Evolutionary conservation across 2,113 vertebrate species (phyloP).

Genomic region (Ochotona princeps): DNA sequence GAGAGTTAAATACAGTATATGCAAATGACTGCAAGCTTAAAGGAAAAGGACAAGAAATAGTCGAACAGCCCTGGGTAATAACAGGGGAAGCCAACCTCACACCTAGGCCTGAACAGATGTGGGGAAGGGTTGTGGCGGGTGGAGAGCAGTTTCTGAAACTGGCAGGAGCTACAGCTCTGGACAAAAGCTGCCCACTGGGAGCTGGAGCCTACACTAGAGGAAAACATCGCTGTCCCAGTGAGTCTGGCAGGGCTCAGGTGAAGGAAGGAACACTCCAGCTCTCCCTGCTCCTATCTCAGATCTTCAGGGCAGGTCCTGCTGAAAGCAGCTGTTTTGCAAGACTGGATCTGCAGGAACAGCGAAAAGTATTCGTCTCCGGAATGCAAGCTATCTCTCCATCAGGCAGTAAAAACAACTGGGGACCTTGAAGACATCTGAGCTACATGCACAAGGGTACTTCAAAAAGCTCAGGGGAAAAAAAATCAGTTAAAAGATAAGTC

Average conservation of each 20-base stretch:
- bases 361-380: neutral
- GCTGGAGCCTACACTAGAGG: neutral
- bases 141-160: neutral
- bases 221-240: neutral
- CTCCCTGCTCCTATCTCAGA: neutral
- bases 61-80: neutral
- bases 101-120: neutral
- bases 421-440: neutral
- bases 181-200: neutral
- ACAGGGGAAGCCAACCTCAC: neutral
- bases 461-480: too few species aligned
- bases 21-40: neutral
- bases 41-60: neutral
- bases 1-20: neutral
- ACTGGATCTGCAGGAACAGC: neutral
- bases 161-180: neutral
- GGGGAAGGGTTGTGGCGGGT: neutral
- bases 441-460: neutral
- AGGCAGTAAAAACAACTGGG: neutral
- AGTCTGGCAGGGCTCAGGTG: neutral
- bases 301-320: neutral
- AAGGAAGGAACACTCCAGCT: neutral
- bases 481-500: too few species aligned
- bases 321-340: neutral
- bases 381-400: neutral